Base-by-base conservation (phyloP, 2,113 vertebrate species). In the Lepidothrix coronata region DNA sequence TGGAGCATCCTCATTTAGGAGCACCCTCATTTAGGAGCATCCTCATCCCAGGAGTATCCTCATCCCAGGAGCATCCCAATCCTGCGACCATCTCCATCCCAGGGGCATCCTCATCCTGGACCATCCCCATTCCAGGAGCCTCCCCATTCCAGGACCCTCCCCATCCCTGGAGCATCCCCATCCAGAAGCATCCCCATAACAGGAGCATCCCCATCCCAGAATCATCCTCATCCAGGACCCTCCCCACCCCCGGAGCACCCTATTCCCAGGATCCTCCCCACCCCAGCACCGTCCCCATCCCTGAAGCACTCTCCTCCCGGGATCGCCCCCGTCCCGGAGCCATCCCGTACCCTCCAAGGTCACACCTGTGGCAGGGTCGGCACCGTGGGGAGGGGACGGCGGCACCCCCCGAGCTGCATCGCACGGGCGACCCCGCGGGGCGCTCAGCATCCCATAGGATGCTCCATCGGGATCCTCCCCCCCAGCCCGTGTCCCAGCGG, bases 231-330 rank as follows among this genome's bases (percentile, higher is more conserved):
- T 8, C 11, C 1, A 51, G 49, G 49, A 51, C 20, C 2, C 27
- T 51, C 49, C 7, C 21, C 57, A 58, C 23, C 21, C 57, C 55
- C 9, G 57, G 33, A 22, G 13, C 33, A 21, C 16, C 20, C 31
- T 12, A 9, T 22, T 25, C n/a, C 9, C 5, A 0, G 31, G 35
- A 67, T 3, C 16, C 55, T 41, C 62, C 31, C 0, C 6, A 28
- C 7, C 22, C 4, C 7, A 1, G 31, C 15, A 67, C 0, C 22
- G 51, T n/a, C 39, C 21, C 0, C n/a, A n/a, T 11, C 11, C 1
- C 2, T 0, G 15, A 30, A 44, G 1, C 52, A 15, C 6, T 22
- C 30, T 0, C 3, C 12, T 20, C 24, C 4, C 2, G 3, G 59
- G 59, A 28, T 28, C 55, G 20, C 31, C 31, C 31, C 55, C 55